These are phyloP conservation scores for Agelastica alni DNA, from an alignment of 2,888 invertebrate genomes.

Conservation along the genomic window DNA sequence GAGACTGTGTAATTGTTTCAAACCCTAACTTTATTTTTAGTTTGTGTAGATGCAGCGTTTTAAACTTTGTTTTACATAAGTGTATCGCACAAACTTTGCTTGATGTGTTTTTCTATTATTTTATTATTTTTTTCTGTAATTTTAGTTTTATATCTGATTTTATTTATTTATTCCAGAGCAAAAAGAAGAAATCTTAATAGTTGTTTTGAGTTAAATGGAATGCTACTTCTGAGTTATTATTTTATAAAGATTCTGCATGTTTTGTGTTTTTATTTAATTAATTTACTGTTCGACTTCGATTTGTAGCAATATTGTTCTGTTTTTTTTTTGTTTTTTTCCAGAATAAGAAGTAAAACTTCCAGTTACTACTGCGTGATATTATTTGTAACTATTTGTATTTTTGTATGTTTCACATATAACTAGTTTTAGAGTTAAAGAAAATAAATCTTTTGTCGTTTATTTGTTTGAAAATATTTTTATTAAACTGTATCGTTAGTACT, in stretches of 20 bases:
- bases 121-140: constrained; percentile 14
- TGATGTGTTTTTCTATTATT: constrained; percentile 5
- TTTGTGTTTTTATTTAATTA: constrained; percentile 22
- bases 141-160: constrained; percentile 18
- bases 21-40: no score
- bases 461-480: no score
- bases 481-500: no score
- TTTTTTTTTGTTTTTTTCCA: constrained; percentile 32
- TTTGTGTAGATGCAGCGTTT: no score
- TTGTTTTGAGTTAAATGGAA: constrained; percentile 1
- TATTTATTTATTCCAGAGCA: constrained; percentile 30
- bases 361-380: constrained; percentile 25
- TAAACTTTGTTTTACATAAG: no score
- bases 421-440: no score
- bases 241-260: constrained; percentile 10
- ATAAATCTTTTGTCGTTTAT: no score
- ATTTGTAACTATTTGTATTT: constrained; percentile 29
- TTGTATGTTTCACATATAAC: constrained; percentile 18
- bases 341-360: constrained; percentile 38
- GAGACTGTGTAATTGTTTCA: no score
- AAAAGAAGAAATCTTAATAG: constrained; percentile 37
- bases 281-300: constrained; percentile 17
- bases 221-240: constrained; percentile 3
- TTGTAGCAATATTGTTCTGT: constrained; percentile 12
- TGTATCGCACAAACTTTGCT: background rate